Evolutionary conservation across 2,113 vertebrate species (phyloP), one percentile per base, ranked within the genome.

Genomic region (Phaethornis superciliosus): DNA sequence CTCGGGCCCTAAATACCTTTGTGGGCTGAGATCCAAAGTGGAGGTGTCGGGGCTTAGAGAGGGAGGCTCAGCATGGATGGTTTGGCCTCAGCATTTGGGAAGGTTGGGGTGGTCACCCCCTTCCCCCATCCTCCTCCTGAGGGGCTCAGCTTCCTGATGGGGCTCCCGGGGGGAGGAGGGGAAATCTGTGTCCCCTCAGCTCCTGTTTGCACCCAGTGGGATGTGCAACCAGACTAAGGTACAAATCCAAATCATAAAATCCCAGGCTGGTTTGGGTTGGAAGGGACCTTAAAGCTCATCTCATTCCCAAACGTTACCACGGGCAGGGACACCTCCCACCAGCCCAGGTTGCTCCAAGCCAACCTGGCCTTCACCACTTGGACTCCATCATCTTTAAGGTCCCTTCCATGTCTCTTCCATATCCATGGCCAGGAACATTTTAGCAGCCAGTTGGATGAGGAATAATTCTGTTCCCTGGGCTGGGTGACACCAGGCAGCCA

Each of bases 1-100:
- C 95, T 92, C 92, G 35, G 47, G 72, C 69, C 69, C 85, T 78
- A 90, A 94, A 96, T 95, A 74, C 72, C 72, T 83, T 52, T 35
- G 60, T 0, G 32, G 95, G 92, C 92, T 86, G 80, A 5, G 2
- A 17, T 91, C 95, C 91, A 95, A 59, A 19, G 68, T 1, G 21
- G 85, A 89, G 94, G 64, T 95, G 87, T 26, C 3, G 4, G 26
- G 51, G 87, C 46, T 89, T 40, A 63, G 37, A 20, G 33, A 26
- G 46, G 59, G 76, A 93, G 67, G 68, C 65, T 35, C 64, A 52
- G 69, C 62, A 62, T 19, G 15, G 81, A 54, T 6, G 24, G 89
- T 19, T 7, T 62, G 77, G 69, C 40, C 46, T 26, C 77, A 10
- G 12, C 20, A 0, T 22, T 12, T 7, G 17, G 2, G 37, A 35